Conservation (phyloP, 2,113 vertebrate genomes). For the Taurulus bubalis region DNA sequence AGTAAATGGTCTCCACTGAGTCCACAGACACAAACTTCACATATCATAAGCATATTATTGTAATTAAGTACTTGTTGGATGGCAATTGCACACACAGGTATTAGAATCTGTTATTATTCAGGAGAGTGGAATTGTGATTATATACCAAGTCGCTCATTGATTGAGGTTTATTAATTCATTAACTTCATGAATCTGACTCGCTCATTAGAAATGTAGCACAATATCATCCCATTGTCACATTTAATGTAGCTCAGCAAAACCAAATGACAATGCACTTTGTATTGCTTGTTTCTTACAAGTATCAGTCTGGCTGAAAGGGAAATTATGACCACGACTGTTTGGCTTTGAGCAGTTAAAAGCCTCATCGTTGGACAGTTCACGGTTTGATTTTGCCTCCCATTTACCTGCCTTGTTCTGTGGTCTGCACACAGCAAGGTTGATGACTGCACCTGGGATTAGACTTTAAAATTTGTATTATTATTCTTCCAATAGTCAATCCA, state of each 20-base stretch:
- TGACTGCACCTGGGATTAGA: not conserved
- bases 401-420: not conserved
- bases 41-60: constrained; percentile 37
- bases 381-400: not conserved
- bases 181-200: constrained; percentile 2
- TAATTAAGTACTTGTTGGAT: constrained; percentile 24
- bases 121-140: constrained; percentile 21
- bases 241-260: not conserved
- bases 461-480: not conserved
- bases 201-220: not conserved
- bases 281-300: not conserved
- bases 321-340: not conserved
- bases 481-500: not conserved
- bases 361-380: not conserved
- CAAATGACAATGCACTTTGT: not conserved
- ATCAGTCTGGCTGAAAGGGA: not conserved
- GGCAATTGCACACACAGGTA: constrained; percentile 35
- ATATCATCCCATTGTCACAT: constrained; percentile 2
- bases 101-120: constrained; percentile 43
- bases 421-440: not conserved
- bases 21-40: constrained; percentile 23
- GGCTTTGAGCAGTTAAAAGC: not conserved
- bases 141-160: constrained; percentile 23
- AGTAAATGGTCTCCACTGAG: not conserved
- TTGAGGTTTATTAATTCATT: constrained; percentile 18